Percentiles rank a stretch among this genome's conserved stretches.
Conservation (phyloP, 1,140 invertebrate species). For the Scaptomyza graminum region DNA sequence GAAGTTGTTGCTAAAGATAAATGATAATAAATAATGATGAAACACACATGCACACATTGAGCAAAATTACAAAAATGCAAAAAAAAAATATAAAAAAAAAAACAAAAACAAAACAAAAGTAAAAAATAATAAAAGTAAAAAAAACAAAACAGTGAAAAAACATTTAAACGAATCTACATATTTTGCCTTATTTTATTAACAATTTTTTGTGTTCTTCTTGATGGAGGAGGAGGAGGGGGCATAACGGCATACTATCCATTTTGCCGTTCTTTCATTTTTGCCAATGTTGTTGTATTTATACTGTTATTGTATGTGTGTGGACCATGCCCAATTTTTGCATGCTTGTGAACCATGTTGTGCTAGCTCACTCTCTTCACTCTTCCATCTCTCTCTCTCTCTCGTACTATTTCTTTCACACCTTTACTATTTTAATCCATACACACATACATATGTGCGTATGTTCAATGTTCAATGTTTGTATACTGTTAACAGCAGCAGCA, state of each 20-base stretch:
- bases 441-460: not conserved
- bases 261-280: not conserved
- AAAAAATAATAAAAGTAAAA: slow-evolving; percentile 35
- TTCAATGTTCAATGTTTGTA: not conserved
- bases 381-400: slow-evolving; percentile 8
- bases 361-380: slow-evolving; percentile 25
- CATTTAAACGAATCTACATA: slow-evolving; percentile 39
- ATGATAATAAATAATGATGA: slow-evolving; percentile 35
- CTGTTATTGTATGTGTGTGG: slow-evolving; percentile 32
- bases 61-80: slow-evolving; percentile 51
- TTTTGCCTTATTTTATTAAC: slow-evolving; percentile 35
- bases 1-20: slow-evolving; percentile 56
- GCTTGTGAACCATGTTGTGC: slow-evolving; percentile 41
- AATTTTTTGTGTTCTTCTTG: slow-evolving; percentile 38
- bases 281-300: slow-evolving; percentile 38
- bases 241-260: not conserved
- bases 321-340: slow-evolving; percentile 45
- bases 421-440: not conserved
- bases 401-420: not conserved
- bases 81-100: slow-evolving; percentile 36
- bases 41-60: slow-evolving; percentile 26
- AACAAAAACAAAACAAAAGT: slow-evolving; percentile 34
- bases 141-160: slow-evolving; percentile 25
- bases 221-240: not conserved
- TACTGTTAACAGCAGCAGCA: not conserved